phyloP scores from a whole-genome alignment of 2,888 invertebrate genomes.

The Sesamia inferens region DNA sequence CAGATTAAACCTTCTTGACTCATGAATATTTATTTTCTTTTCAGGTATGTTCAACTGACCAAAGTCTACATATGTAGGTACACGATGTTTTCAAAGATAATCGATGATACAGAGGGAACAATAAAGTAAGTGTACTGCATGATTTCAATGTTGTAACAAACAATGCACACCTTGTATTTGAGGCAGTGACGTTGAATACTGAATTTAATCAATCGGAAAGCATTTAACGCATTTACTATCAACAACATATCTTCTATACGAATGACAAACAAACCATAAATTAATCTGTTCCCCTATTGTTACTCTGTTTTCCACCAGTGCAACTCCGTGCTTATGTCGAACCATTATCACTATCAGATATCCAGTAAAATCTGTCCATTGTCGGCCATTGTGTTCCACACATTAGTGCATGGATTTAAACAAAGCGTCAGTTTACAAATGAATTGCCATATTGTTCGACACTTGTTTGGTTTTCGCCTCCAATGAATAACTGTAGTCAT shows the following conservation, averaged over 20 bases:
- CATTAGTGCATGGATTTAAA: slow-evolving; percentile 52
- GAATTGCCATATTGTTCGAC: slow-evolving; percentile 61
- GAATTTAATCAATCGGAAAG: not conserved
- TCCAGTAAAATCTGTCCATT: slow-evolving; percentile 50
- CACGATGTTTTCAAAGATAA: no score
- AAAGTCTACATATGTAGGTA: not conserved
- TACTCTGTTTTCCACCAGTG: slow-evolving; percentile 7
- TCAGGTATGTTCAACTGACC: slow-evolving; percentile 40
- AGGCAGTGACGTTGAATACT: not conserved
- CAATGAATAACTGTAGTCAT: slow-evolving; percentile 32
- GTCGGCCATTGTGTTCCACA: slow-evolving; percentile 38
- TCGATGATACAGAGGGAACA: not conserved
- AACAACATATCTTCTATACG: slow-evolving; percentile 15
- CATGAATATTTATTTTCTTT: slow-evolving; percentile 20
- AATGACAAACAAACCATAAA: slow-evolving; percentile 48
- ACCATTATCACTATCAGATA: slow-evolving; percentile 48
- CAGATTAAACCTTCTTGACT: not conserved
- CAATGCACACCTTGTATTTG: slow-evolving; percentile 3
- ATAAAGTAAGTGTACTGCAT: slow-evolving; percentile 16
- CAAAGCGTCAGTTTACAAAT: slow-evolving; percentile 61
- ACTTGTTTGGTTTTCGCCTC: slow-evolving; percentile 23
- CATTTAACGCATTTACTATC: slow-evolving; percentile 16
- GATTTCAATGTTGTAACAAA: not conserved
- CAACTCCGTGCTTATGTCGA: slow-evolving; percentile 33
- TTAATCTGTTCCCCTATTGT: slow-evolving; percentile 28